These are phyloP conservation scores for Syngnathus floridae DNA, from an alignment of 2,113 vertebrate genomes.

Conservation along the genomic window DNA sequence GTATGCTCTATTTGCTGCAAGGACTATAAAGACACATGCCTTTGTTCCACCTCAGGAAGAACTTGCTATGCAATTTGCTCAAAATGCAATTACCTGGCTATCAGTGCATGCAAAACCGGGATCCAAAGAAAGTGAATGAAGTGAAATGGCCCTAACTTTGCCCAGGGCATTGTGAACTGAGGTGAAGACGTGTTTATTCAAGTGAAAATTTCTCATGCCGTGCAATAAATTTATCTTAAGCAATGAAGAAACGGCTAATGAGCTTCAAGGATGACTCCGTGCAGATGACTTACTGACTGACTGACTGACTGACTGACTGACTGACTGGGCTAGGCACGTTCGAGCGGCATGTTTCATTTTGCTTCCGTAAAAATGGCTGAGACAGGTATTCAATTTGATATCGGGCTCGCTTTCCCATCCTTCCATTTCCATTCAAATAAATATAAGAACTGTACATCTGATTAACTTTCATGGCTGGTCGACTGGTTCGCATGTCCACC, in stretches of 20 bases:
- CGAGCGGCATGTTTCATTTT: background rate
- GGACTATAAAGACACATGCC: slow-evolving; percentile 4
- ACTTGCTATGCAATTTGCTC: background rate
- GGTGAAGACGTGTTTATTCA: background rate
- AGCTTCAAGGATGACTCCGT: background rate
- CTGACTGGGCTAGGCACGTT: background rate
- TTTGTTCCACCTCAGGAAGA: slow-evolving; percentile 19
- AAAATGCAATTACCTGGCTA: slow-evolving; percentile 9
- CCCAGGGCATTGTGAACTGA: background rate
- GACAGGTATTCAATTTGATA: background rate
- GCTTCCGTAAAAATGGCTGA: background rate
- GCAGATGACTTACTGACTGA: background rate
- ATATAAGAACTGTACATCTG: background rate
- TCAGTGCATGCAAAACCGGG: slow-evolving; percentile 1
- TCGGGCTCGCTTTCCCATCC: background rate
- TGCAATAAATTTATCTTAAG: slow-evolving; percentile 1
- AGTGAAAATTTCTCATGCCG: slow-evolving; percentile 2
- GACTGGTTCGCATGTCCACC: no score
- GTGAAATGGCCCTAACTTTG: slow-evolving; percentile 9
- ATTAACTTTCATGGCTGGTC: background rate
- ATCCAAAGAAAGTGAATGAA: slow-evolving; percentile 4
- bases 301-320: background rate
- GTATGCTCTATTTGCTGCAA: background rate
- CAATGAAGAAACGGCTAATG: background rate
- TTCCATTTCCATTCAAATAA: background rate